These are phyloP conservation scores for Rhodeus uyekii DNA, from an alignment of 2,797 vertebrate species.

Conservation along the genomic window DNA sequence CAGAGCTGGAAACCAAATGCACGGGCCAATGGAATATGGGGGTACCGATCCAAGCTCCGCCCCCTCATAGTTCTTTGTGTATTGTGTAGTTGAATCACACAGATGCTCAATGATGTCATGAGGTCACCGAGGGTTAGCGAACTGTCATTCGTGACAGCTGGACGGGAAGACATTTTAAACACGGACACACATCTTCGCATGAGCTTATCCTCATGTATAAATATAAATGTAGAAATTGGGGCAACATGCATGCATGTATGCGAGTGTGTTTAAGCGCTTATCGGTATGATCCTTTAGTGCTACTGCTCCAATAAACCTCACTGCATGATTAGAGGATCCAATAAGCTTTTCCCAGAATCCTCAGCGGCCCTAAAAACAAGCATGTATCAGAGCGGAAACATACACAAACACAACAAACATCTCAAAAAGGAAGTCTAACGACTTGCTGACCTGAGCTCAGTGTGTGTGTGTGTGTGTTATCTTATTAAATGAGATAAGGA, in stretches of 20 bases:
- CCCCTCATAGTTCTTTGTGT: conserved; percentile 15
- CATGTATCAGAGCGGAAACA: conserved; percentile 59
- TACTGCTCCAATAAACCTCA: neutral
- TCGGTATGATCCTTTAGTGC: conserved; percentile 7
- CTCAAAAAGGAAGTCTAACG: conserved; percentile 62
- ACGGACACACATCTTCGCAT: neutral
- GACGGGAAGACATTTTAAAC: neutral
- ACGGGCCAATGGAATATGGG: neutral
- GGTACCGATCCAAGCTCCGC: neutral
- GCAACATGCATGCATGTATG: neutral
- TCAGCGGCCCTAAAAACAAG: conserved; percentile 19
- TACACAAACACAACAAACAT: conserved; percentile 57
- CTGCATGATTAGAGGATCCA: conserved; percentile 19
- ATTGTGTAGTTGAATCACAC: conserved; percentile 31
- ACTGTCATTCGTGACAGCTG: conserved; percentile 30
- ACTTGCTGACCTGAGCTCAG: conserved; percentile 48
- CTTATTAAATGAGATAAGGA: conserved; percentile 28
- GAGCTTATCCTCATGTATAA: conserved; percentile 21
- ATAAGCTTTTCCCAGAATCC: conserved; percentile 39
- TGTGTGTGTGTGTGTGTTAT: neutral
- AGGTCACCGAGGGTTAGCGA: conserved; percentile 18
- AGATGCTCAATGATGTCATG: conserved; percentile 37
- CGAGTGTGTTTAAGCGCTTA: conserved; percentile 8
- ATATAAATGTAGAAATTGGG: neutral
- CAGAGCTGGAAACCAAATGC: neutral